Conservation (phyloP, 92 coral and sea anemone species). For the Porites lobata region DNA sequence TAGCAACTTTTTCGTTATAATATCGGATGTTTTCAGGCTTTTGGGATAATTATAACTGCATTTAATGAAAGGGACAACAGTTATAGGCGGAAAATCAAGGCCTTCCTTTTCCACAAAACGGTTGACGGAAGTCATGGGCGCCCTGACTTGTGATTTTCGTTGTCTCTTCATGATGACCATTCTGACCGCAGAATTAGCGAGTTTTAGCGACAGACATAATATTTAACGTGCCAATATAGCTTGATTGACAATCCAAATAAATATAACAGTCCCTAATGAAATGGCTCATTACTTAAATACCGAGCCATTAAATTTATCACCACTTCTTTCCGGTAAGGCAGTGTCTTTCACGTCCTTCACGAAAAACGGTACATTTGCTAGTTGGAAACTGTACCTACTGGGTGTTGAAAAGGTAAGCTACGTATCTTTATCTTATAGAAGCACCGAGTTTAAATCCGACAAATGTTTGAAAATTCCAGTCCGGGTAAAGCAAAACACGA, state of each 20-base stretch:
- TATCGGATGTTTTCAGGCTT: no score
- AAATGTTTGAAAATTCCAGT: not conserved
- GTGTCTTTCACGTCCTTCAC: not conserved
- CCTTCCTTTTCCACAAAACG: no score
- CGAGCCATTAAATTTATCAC: not conserved
- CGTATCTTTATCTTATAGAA: not conserved
- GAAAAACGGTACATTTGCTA: not conserved
- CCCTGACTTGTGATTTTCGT: no score
- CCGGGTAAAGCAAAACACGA: not conserved
- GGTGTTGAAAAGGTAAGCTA: not conserved
- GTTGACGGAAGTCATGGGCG: no score
- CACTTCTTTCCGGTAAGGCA: not conserved
- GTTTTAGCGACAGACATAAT: slow-evolving; percentile 34
- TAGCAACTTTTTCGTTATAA: no score
- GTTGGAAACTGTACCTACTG: not conserved
- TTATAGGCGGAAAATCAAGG: no score
- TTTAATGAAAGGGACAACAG: no score
- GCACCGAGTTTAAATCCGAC: not conserved
- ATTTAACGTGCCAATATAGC: slow-evolving; percentile 29
- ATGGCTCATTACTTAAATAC: not conserved
- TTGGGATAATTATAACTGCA: no score
- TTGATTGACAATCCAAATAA: not conserved
- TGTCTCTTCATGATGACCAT: not conserved
- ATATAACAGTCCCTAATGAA: not conserved
- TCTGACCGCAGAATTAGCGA: not conserved